Percentiles rank a stretch among this genome's conserved stretches.
These are phyloP conservation scores for Triplophysa rosa DNA, from an alignment of 2,113 vertebrate genomes.

Conservation along the genomic window DNA sequence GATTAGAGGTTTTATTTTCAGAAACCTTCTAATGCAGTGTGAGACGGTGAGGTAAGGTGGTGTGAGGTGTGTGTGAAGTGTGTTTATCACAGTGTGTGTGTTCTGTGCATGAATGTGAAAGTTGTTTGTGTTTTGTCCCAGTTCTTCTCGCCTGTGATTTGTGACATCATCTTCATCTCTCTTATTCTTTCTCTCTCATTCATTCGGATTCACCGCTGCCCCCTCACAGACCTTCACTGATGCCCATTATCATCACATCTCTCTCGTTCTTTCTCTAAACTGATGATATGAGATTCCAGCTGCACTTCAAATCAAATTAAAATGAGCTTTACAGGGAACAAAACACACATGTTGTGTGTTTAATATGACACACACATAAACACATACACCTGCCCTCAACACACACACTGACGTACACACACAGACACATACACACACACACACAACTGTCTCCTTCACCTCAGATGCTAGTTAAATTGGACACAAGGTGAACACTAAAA, in stretches of 20 bases:
- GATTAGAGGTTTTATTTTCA: too few relatives aligned
- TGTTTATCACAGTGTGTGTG: neutral
- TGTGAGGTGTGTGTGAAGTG: conserved; percentile 5
- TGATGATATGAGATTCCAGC: conserved; percentile 40
- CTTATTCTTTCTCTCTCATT: conserved; percentile 20
- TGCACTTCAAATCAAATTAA: conserved; percentile 53
- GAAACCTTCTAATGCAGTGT: too few relatives aligned
- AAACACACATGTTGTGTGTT: conserved; percentile 34
- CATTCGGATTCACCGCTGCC: conserved; percentile 13
- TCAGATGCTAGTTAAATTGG: too few relatives aligned
- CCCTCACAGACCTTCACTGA: neutral
- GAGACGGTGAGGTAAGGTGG: neutral
- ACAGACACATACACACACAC: neutral
- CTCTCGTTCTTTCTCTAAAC: neutral
- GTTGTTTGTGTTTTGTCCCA: conserved; percentile 43
- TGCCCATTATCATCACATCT: neutral
- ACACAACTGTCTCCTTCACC: too few relatives aligned
- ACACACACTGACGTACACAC: neutral
- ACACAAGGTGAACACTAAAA: too few relatives aligned
- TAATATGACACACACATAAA: neutral
- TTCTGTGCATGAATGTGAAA: neutral
- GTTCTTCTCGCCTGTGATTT: conserved; percentile 41
- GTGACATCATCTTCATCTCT: conserved; percentile 50
- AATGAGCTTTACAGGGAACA: conserved; percentile 43
- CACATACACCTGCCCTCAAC: neutral